Evolutionary conservation across 2,797 vertebrate genomes (phyloP).

Genomic region (Capromys pilorides): DNA sequence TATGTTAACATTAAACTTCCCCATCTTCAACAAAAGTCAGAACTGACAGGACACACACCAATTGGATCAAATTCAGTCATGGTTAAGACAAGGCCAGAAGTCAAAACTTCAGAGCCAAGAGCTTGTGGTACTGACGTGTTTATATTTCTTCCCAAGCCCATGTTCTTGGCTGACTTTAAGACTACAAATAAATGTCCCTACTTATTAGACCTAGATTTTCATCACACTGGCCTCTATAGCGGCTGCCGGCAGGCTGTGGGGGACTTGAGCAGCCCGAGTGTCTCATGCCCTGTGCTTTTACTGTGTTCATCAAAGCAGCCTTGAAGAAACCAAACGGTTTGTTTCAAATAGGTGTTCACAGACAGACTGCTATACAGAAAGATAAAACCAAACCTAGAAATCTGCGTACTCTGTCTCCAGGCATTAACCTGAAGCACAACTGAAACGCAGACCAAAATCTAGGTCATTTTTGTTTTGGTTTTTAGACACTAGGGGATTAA

Average conservation of each 20-base stretch:
- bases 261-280: background rate
- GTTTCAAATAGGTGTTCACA: background rate
- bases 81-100: background rate
- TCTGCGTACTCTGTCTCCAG: background rate
- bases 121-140: background rate
- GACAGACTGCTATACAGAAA: background rate
- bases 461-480: background rate
- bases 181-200: constrained; percentile 21
- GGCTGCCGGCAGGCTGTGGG: background rate
- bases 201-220: background rate
- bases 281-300: background rate
- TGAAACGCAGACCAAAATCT: background rate
- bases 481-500: background rate
- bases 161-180: constrained; percentile 44
- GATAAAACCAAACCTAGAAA: background rate
- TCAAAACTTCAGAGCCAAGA: constrained; percentile 7
- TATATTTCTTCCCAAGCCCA: constrained; percentile 26
- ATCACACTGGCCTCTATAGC: background rate
- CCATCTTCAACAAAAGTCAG: constrained; percentile 65
- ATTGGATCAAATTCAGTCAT: background rate
- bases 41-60: constrained; percentile 16
- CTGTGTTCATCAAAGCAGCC: background rate
- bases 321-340: background rate
- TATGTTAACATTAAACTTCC: constrained; percentile 28
- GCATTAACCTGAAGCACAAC: background rate